phyloP scores from a whole-genome alignment of 2,888 invertebrate genomes.

The Drosophila limbata region DNA sequence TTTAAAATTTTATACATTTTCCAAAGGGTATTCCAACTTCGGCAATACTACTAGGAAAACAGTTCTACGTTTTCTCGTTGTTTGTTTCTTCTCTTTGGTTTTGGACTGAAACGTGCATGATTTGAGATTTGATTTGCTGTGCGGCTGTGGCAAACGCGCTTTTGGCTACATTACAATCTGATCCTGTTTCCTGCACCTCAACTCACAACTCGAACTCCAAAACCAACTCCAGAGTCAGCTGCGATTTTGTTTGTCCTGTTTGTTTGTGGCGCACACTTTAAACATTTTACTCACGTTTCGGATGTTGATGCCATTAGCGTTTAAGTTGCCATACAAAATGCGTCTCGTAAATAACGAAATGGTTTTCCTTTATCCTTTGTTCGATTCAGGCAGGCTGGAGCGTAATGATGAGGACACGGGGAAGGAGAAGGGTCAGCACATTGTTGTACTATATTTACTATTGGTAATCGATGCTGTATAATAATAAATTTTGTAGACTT shows the following conservation, averaged over 20 bases:
- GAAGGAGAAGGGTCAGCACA: slow-evolving; percentile 7
- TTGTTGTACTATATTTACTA: slow-evolving; percentile 51
- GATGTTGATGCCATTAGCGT: slow-evolving; percentile 85
- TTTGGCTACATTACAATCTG: slow-evolving; percentile 74
- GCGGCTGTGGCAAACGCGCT: slow-evolving; percentile 56
- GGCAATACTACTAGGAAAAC: accelerated
- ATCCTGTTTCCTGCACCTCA: slow-evolving; percentile 32
- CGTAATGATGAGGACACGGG: neutral
- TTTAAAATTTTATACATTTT: neutral
- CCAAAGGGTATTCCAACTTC: slow-evolving; percentile 24
- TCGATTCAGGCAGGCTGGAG: slow-evolving; percentile 1
- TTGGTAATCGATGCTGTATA: slow-evolving; percentile 66
- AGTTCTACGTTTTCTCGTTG: slow-evolving; percentile 2
- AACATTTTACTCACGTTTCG: slow-evolving; percentile 82
- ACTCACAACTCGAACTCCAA: slow-evolving; percentile 12
- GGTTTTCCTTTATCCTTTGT: slow-evolving; percentile 49
- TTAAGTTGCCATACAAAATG: slow-evolving; percentile 82
- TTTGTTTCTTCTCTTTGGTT: slow-evolving; percentile 24
- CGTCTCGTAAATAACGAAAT: slow-evolving; percentile 76
- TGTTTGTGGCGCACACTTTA: slow-evolving; percentile 58
- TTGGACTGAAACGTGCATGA: slow-evolving; percentile 66
- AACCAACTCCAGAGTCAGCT: slow-evolving; percentile 15
- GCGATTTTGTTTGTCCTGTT: slow-evolving; percentile 47
- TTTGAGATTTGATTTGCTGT: slow-evolving; percentile 79
- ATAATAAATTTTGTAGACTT: neutral